These are phyloP conservation scores for Bembecia ichneumoniformis DNA, from an alignment of 2,888 invertebrate genomes.

Conservation along the genomic window DNA sequence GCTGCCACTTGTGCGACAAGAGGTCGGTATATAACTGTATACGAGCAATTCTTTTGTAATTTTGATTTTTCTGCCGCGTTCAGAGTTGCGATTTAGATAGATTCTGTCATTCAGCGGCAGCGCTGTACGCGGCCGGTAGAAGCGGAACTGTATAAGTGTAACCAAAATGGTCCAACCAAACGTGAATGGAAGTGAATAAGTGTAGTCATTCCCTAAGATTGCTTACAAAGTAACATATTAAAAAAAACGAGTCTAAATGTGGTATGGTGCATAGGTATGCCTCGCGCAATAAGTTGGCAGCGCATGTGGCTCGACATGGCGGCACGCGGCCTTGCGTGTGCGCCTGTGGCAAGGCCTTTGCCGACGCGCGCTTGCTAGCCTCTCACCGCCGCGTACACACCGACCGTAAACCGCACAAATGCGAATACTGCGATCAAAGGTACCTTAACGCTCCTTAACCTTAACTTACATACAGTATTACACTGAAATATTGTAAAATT, in stretches of 20 bases:
- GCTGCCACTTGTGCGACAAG: constrained; percentile 65
- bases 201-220: too few relatives aligned
- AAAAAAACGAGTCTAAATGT: background rate
- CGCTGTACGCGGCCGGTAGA: too few relatives aligned
- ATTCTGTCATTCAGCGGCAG: too few relatives aligned
- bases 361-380: constrained; percentile 47
- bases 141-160: too few relatives aligned
- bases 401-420: constrained; percentile 66
- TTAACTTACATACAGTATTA: too few relatives aligned
- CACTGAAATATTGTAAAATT: too few relatives aligned
- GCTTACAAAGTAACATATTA: background rate
- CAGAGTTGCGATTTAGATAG: too few relatives aligned
- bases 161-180: too few relatives aligned
- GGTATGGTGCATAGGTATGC: constrained; percentile 30
- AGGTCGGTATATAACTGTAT: constrained; percentile 32
- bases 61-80: too few relatives aligned
- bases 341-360: constrained; percentile 53
- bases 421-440: constrained; percentile 62
- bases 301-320: constrained; percentile 46
- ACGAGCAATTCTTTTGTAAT: too few relatives aligned
- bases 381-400: constrained; percentile 71
- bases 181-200: too few relatives aligned
- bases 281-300: constrained; percentile 30
- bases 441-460: too few relatives aligned
- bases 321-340: constrained; percentile 50